Conservation (phyloP, 2,888 invertebrate genomes). For the Stenolophus ochropezus region DNA sequence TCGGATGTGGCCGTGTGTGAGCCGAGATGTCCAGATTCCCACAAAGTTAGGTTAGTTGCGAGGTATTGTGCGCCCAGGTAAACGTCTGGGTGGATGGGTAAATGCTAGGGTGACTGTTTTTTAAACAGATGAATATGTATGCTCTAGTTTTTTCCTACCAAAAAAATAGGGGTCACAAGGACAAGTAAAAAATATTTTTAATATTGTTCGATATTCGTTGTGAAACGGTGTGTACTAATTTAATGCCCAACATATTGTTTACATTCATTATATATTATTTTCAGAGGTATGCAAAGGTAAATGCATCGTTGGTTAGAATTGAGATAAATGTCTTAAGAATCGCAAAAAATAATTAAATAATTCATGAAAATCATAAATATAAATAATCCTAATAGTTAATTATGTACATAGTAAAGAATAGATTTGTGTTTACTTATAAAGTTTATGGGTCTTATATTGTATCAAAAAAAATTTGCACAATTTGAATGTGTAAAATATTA, state of each 20-base stretch:
- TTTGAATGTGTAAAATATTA: no score
- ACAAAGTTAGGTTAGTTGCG: conserved; percentile 7
- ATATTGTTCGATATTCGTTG: not conserved
- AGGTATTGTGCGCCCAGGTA: conserved; percentile 22
- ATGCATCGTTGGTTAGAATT: not conserved
- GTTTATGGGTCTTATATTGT: no score
- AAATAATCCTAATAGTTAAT: no score
- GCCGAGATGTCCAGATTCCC: conserved; percentile 21
- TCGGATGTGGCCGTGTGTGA: conserved; percentile 28
- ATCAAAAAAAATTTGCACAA: no score
- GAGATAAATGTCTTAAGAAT: not conserved
- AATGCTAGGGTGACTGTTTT: not conserved
- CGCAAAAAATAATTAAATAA: not conserved
- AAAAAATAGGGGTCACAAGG: not conserved
- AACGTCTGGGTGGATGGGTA: not conserved
- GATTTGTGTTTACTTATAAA: no score
- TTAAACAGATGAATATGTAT: conserved; percentile 17
- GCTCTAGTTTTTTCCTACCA: not conserved
- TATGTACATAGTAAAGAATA: no score
- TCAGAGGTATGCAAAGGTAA: not conserved
- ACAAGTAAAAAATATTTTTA: not conserved
- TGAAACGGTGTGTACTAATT: not conserved
- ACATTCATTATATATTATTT: not conserved
- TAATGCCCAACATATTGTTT: not conserved
- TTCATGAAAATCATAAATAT: not conserved